Conservation (phyloP, 2,113 vertebrate genomes). For the Takifugu flavidus region DNA sequence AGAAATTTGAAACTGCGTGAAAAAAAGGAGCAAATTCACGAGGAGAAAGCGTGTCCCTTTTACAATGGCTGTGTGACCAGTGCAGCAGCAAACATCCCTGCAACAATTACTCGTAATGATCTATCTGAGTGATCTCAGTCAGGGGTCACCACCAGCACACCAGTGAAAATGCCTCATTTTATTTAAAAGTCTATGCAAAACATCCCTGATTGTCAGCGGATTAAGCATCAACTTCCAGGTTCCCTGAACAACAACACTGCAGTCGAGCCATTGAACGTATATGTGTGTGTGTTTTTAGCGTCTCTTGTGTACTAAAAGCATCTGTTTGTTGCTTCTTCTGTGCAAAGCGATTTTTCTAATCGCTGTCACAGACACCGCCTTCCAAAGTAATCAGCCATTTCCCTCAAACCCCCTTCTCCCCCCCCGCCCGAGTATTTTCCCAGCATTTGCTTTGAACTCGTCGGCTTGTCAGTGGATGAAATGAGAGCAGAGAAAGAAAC, state of each 20-base stretch:
- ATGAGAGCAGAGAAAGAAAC: conserved; percentile 29
- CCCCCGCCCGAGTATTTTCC: conserved; percentile 1
- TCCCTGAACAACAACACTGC: conserved; percentile 15
- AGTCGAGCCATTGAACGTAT: conserved; percentile 5
- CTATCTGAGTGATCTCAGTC: conserved; percentile 49
- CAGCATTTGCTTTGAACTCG: conserved; percentile 32
- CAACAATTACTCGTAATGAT: conserved; percentile 50
- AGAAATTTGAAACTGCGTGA: conserved; percentile 14
- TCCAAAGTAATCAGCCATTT: conserved; percentile 30
- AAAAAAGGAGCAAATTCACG: conserved; percentile 31
- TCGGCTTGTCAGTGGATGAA: conserved; percentile 31
- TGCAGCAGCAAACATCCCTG: conserved; percentile 37
- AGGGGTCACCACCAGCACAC: conserved; percentile 43
- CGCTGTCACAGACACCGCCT: conserved; percentile 28
- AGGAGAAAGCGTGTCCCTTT: conserved; percentile 43
- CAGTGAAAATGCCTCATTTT: conserved; percentile 57
- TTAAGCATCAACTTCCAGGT: conserved; percentile 15
- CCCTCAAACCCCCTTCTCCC: conserved; percentile 2
- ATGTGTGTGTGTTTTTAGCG: background rate
- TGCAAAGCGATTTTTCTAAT: conserved; percentile 10
- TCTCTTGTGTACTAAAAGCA: conserved; percentile 17
- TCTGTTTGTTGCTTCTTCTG: background rate
- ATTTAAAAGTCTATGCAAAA: conserved; percentile 58
- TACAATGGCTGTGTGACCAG: conserved; percentile 50
- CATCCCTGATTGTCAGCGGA: conserved; percentile 36